Conservation (phyloP, 2,113 vertebrate species). For the Strigops habroptila region DNA sequence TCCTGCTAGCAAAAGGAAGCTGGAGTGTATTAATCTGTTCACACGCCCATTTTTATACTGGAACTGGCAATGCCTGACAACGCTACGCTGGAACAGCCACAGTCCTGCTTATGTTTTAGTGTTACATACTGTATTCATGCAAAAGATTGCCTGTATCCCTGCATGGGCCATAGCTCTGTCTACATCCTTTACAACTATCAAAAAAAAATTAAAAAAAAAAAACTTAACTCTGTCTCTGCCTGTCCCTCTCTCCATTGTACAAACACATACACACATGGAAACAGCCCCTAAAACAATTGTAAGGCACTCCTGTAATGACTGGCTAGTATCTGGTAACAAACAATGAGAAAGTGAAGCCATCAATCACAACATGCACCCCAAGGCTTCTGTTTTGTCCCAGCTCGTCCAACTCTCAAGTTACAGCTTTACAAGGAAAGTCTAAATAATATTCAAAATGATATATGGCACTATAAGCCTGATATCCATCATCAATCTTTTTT, state of each 20-base stretch:
- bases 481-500: slow-evolving; percentile 99
- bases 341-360: slow-evolving; percentile 87
- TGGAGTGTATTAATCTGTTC: slow-evolving; percentile 17
- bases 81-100: neutral
- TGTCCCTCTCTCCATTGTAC: neutral
- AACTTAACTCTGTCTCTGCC: slow-evolving; percentile 24
- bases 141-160: slow-evolving; percentile 23
- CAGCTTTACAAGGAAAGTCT: slow-evolving; percentile 98
- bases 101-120: slow-evolving; percentile 48
- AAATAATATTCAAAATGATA: slow-evolving; percentile 99
- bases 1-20: neutral
- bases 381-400: slow-evolving; percentile 86
- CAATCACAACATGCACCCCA: slow-evolving; percentile 84
- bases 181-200: slow-evolving; percentile 49
- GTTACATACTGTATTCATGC: neutral
- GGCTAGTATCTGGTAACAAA: slow-evolving; percentile 88
- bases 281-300: slow-evolving; percentile 60
- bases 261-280: neutral
- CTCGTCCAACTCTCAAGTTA: slow-evolving; percentile 94
- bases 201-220: slow-evolving; percentile 41
- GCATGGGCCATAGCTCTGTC: slow-evolving; percentile 33
- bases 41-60: neutral
- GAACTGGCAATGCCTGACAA: slow-evolving; percentile 13
- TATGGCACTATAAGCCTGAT: slow-evolving; percentile 92
- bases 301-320: slow-evolving; percentile 74